phyloP scores from a whole-genome alignment of 2,113 vertebrate species.

The Cottus gobio region DNA sequence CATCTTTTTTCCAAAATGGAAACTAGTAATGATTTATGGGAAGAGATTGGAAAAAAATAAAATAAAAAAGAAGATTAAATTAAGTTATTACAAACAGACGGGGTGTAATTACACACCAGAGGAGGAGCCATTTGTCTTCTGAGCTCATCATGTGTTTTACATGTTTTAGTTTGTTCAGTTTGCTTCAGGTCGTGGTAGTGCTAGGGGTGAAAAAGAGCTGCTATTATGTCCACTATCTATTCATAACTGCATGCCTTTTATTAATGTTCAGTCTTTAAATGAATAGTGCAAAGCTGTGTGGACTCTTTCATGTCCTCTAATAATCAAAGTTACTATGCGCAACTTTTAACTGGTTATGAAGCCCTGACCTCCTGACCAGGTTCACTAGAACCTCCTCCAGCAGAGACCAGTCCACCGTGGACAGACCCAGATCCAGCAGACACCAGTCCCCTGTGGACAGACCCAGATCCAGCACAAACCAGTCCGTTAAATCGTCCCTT shows the following conservation, averaged over 20 bases:
- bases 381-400: too few species aligned
- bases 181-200: neutral
- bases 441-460: too few species aligned
- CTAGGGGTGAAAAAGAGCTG: neutral
- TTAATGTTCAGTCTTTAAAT: neutral
- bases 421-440: too few species aligned
- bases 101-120: constrained; percentile 57
- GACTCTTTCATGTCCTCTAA: neutral
- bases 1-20: constrained; percentile 72
- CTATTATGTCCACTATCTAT: neutral
- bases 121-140: constrained; percentile 44
- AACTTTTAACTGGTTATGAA: neutral
- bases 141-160: neutral
- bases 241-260: neutral
- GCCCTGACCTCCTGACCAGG: too few species aligned
- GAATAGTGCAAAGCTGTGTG: neutral
- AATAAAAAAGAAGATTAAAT: constrained; percentile 39
- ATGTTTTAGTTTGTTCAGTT: neutral
- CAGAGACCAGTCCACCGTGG: too few species aligned
- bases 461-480: too few species aligned
- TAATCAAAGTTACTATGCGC: neutral
- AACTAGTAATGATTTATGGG: constrained; percentile 61
- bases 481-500: too few species aligned
- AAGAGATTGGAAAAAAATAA: constrained; percentile 15
- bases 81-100: constrained; percentile 59